Base-by-base conservation (phyloP, 2,888 invertebrate genomes). In the Orchestes rusci region DNA sequence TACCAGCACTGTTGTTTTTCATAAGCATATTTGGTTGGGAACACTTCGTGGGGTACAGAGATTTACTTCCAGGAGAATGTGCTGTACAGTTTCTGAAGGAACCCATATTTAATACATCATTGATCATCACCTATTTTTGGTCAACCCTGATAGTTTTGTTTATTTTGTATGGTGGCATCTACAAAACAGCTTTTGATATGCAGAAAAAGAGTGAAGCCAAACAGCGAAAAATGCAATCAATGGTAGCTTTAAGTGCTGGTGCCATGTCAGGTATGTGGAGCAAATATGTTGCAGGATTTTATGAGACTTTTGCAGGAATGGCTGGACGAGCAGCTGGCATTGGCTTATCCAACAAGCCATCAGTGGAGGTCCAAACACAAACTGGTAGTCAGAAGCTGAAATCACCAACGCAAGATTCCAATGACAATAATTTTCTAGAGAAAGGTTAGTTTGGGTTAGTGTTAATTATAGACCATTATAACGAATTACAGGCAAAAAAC, bases 21-120 rank as follows among this genome's bases (percentile, higher is more conserved):
- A 92, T 93, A 54, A 93, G 94, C 51, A 97, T 99, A 56, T 95
- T 99, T 63, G 97, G 97, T 31, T 99, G 97, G 95, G 96, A 96
- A 64, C 93, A 94, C 67, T 97, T 97, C 63, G 87, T 93, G 33
- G 96, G 96, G 15, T 87, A 84, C 62, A 75, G 95, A 48, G 91
- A 94, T 58, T 74, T 95, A 39, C 72, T 80, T 56, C 87, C 88
- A 10, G 88, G 88, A 2, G 84, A 91, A 68, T 97, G 96, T 65
- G 87, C 91, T 43, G 96, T 97, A 12, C 96, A 97, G 70, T 99
- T 99, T 70, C 77, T 97, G 49, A 94, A 94, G 67, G 93, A 97
- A 68, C 93, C 96, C 0, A 81, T 95, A 40, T 96, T 99, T 68
- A 97, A 97, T 67, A 95, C 96, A 54, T 88, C 95, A 38, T 77